These are phyloP conservation scores for Mastigias papua DNA, from an alignment of 30 jellyfish, hydroid and myxozoan genomes.

Conservation along the genomic window DNA sequence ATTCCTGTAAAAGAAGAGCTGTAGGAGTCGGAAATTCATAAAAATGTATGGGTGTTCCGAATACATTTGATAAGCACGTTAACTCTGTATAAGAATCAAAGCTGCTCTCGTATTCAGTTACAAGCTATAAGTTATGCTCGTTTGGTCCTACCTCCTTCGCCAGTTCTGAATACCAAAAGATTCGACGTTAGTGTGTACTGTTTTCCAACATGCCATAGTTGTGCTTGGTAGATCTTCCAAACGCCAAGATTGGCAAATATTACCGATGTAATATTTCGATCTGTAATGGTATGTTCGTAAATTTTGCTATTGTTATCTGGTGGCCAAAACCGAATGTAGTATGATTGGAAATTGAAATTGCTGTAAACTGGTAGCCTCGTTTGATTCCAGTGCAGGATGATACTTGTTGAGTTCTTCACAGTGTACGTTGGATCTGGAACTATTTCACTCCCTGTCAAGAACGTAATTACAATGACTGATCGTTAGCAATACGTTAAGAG, in stretches of 20 bases:
- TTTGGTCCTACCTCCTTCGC: conserved; percentile 49
- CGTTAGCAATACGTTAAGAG: too few species aligned
- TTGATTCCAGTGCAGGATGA: conserved; percentile 23
- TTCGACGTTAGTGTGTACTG: conserved; percentile 20
- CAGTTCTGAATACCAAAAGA: conserved; percentile 16
- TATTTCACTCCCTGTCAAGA: conserved; percentile 16
- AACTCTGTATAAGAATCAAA: too few species aligned
- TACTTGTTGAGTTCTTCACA: conserved; percentile 36
- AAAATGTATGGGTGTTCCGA: too few species aligned
- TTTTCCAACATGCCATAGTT: conserved; percentile 9
- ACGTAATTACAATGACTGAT: too few species aligned
- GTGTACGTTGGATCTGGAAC: conserved; percentile 6
- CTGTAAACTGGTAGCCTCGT: not conserved
- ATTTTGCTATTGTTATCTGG: not conserved
- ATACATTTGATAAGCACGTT: too few species aligned
- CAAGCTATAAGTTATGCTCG: too few species aligned
- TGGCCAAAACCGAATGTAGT: conserved; percentile 29
- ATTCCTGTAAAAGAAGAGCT: too few species aligned
- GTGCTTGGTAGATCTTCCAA: conserved; percentile 25
- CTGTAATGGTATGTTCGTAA: not conserved
- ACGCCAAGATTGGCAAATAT: conserved; percentile 17
- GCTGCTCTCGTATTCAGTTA: too few species aligned
- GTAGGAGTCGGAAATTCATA: too few species aligned
- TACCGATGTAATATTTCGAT: not conserved
- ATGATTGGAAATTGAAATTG: conserved; percentile 19